Evolutionary conservation across 2,113 vertebrate species (phyloP).

Genomic region (Brienomyrus brachyistius): DNA sequence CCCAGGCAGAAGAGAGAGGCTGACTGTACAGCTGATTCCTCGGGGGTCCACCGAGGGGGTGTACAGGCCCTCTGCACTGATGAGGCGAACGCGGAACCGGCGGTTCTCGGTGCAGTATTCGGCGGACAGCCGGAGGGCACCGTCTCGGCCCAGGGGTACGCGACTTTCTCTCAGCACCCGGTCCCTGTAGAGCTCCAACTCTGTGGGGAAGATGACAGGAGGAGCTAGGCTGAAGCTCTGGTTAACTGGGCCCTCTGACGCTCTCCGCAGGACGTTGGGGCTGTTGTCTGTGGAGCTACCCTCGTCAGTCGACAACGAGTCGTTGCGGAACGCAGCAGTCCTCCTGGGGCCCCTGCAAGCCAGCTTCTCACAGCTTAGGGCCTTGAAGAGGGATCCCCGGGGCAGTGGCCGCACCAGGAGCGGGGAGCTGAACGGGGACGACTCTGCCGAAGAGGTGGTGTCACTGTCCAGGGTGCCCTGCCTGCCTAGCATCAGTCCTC

Average conservation of each 20-base stretch:
- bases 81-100: slow-evolving; percentile 72
- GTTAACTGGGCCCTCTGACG: slow-evolving; percentile 58
- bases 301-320: slow-evolving; percentile 79
- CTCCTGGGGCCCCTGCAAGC: slow-evolving; percentile 61
- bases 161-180: slow-evolving; percentile 65
- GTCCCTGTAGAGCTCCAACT: slow-evolving; percentile 56
- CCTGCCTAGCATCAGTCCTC: slow-evolving; percentile 47
- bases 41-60: slow-evolving; percentile 60
- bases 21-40: slow-evolving; percentile 72
- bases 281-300: slow-evolving; percentile 84
- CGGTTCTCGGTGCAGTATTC: slow-evolving; percentile 69
- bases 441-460: slow-evolving; percentile 72
- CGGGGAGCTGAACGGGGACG: slow-evolving; percentile 71
- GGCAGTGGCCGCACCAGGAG: slow-evolving; percentile 62
- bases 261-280: slow-evolving; percentile 65
- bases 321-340: slow-evolving; percentile 61
- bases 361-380: slow-evolving; percentile 68
- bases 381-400: slow-evolving; percentile 61
- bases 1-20: slow-evolving; percentile 69
- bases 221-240: slow-evolving; percentile 52
- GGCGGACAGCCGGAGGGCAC: slow-evolving; percentile 65
- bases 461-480: slow-evolving; percentile 72
- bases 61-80: slow-evolving; percentile 72
- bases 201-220: slow-evolving; percentile 55
- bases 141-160: slow-evolving; percentile 62